These are phyloP conservation scores for Prinia subflava DNA, from an alignment of 2,113 vertebrate species.

Conservation along the genomic window DNA sequence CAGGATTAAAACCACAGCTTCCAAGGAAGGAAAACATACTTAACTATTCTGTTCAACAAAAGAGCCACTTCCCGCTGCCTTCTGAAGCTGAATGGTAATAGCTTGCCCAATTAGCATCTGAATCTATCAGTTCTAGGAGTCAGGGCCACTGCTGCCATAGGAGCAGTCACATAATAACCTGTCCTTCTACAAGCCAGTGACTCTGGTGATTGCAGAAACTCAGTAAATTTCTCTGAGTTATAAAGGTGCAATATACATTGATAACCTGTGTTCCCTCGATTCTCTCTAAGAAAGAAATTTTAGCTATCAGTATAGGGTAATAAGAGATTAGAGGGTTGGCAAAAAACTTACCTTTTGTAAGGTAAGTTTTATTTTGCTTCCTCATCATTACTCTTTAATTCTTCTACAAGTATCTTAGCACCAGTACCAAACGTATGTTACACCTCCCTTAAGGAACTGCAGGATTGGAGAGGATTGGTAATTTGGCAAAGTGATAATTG, in stretches of 20 bases:
- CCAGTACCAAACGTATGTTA: background rate
- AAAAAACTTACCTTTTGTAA: background rate
- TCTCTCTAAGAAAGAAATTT: background rate
- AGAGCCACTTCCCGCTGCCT: background rate
- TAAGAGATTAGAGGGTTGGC: background rate
- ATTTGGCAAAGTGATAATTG: background rate
- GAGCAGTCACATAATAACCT: background rate
- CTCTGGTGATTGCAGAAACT: background rate
- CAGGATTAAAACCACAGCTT: background rate
- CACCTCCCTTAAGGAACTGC: background rate
- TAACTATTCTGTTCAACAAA: too few species aligned
- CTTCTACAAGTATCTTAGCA: background rate
- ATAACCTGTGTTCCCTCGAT: background rate
- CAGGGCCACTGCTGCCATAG: background rate
- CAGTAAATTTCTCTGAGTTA: background rate
- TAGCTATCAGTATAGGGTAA: background rate
- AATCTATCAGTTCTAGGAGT: background rate
- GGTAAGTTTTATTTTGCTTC: background rate
- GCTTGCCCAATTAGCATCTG: background rate
- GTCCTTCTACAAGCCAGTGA: background rate
- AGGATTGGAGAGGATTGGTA: background rate
- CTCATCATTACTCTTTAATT: background rate
- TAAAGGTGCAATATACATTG: background rate
- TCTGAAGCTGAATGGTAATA: background rate
- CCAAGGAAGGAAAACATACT: background rate